Conservation (phyloP, 2,113 vertebrate species). For the Leiothrix lutea region DNA sequence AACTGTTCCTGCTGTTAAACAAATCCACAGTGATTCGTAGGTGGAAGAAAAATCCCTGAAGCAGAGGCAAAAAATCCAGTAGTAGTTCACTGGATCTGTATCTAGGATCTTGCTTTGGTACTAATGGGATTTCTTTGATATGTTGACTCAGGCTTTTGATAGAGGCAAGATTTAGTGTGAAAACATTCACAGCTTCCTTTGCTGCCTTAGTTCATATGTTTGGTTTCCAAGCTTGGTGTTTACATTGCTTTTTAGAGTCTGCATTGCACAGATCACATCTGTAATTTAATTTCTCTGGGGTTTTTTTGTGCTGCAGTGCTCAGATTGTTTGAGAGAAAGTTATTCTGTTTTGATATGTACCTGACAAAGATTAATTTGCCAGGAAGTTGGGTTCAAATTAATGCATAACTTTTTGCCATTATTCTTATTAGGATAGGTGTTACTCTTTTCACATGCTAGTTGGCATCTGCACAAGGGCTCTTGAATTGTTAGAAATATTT, state of each 20-base stretch:
- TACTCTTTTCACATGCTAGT: neutral
- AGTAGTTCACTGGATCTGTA: neutral
- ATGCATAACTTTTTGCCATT: neutral
- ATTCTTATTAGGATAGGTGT: neutral
- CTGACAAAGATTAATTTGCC: neutral
- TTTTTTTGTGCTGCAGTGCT: neutral
- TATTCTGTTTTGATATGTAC: neutral
- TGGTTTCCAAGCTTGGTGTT: neutral
- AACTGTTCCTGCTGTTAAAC: slow-evolving; percentile 20
- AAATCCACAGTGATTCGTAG: slow-evolving; percentile 12
- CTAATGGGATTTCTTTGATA: slow-evolving; percentile 36
- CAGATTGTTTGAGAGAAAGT: neutral
- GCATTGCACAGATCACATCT: neutral
- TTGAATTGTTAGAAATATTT: neutral
- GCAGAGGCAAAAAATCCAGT: neutral
- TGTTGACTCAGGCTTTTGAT: slow-evolving; percentile 16
- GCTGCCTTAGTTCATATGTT: neutral
- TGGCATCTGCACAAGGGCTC: neutral
- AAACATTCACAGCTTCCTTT: neutral
- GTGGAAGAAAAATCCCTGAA: slow-evolving; percentile 21
- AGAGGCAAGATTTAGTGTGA: slow-evolving; percentile 5
- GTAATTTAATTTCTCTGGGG: neutral
- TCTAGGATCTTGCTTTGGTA: neutral
- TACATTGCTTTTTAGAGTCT: neutral
- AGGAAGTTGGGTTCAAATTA: neutral